Evolutionary conservation across 2,888 invertebrate species (phyloP).

Genomic region (Trichopria drosophilae): DNA sequence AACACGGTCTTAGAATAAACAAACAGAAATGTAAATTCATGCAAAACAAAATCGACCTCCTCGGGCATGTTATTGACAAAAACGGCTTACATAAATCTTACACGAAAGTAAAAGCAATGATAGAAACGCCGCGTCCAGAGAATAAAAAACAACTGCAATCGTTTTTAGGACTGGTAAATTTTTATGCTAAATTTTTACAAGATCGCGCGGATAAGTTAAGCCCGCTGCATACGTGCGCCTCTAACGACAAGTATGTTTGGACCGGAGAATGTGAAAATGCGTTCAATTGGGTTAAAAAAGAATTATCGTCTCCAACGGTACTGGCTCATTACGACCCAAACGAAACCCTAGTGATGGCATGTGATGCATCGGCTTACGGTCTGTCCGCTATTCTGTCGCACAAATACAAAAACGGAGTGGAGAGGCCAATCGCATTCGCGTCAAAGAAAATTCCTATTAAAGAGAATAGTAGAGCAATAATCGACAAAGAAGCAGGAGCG

Average conservation of each 20-base stretch:
- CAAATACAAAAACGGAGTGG: constrained; percentile 12
- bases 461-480: background rate
- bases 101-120: constrained; percentile 18
- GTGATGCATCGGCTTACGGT: constrained; percentile 32
- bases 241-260: constrained; percentile 21
- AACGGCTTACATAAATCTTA: constrained; percentile 1
- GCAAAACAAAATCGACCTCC: background rate
- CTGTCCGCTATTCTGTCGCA: constrained; percentile 29
- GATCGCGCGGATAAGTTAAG: constrained; percentile 10
- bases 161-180: constrained; percentile 18
- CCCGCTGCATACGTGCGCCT: constrained; percentile 21
- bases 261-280: constrained; percentile 23
- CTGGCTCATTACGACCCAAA: constrained; percentile 29
- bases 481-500: background rate
- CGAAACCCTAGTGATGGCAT: constrained; percentile 24
- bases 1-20: constrained; percentile 7
- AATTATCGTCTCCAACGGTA: constrained; percentile 22
- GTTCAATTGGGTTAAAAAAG: constrained; percentile 30
- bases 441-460: background rate
- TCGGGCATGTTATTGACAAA: constrained; percentile 4
- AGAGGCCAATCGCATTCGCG: background rate
- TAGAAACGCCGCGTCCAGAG: constrained; percentile 9
- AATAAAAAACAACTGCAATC: constrained; percentile 17
- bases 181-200: constrained; percentile 18
- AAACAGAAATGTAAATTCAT: constrained; percentile 8